phyloP scores from a whole-genome alignment of 2,888 invertebrate species.

The Dicyrtomina minuta region DNA sequence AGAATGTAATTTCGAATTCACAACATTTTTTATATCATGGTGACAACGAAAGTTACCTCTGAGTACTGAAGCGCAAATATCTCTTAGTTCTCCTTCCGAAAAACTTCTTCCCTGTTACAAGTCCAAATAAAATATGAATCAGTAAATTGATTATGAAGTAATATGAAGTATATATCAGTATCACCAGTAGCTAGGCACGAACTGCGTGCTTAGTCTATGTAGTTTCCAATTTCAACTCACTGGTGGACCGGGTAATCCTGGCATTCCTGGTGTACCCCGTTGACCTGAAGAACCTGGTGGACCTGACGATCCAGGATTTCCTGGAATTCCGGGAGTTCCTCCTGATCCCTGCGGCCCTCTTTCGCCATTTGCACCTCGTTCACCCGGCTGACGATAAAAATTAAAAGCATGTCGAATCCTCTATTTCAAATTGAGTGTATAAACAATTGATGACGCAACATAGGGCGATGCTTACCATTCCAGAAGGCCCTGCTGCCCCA shows the following conservation, averaged over 20 bases:
- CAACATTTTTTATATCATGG: neutral
- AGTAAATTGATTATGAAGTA: too few species aligned
- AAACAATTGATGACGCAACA: too few species aligned
- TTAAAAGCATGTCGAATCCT: neutral
- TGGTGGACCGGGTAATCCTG: conserved; percentile 64
- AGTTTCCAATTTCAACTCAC: conserved; percentile 54
- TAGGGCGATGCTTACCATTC: too few species aligned
- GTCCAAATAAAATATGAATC: too few species aligned
- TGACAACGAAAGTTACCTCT: conserved; percentile 66
- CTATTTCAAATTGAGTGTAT: too few species aligned
- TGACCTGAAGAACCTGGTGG: conserved; percentile 59
- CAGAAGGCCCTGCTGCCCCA: conserved; percentile 49
- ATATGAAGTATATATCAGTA: too few species aligned
- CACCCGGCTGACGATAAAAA: conserved; percentile 44
- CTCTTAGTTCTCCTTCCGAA: conserved; percentile 72
- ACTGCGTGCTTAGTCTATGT: too few species aligned
- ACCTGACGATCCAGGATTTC: conserved; percentile 55
- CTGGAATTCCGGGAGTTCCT: conserved; percentile 60
- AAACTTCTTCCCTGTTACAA: conserved; percentile 67
- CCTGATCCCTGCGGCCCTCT: conserved; percentile 56
- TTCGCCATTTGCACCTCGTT: conserved; percentile 57
- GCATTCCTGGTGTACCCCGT: conserved; percentile 57
- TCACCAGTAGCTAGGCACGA: too few species aligned
- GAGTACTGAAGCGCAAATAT: conserved; percentile 76
- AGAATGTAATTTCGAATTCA: too few species aligned